phyloP scores from a whole-genome alignment of 2,113 vertebrate species.

The Cottus gobio region DNA sequence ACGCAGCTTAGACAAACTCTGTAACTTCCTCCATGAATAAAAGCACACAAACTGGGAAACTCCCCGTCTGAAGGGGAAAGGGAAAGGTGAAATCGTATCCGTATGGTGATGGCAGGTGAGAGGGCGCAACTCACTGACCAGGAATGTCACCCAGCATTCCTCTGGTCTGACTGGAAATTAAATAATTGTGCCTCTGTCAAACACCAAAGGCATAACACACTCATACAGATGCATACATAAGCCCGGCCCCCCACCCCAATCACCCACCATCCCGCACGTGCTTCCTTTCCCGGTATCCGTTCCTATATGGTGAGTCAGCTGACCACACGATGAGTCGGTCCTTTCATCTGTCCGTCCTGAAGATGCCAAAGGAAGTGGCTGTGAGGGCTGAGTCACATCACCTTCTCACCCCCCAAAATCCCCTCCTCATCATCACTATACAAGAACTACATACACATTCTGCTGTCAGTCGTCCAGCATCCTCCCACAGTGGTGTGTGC shows the following conservation, averaged over 20 bases:
- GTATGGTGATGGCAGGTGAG: slow-evolving; percentile 71
- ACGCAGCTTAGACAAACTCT: slow-evolving; percentile 12
- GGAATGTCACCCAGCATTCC: slow-evolving; percentile 70
- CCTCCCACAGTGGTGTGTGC: not conserved
- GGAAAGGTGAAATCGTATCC: slow-evolving; percentile 69
- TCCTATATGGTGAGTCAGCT: slow-evolving; percentile 66
- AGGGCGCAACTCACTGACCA: slow-evolving; percentile 60
- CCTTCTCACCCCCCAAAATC: slow-evolving; percentile 38
- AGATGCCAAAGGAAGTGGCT: slow-evolving; percentile 53
- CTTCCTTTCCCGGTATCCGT: slow-evolving; percentile 50
- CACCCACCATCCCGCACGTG: slow-evolving; percentile 29
- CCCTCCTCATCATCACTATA: slow-evolving; percentile 7
- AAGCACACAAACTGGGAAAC: slow-evolving; percentile 61
- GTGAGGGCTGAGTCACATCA: slow-evolving; percentile 58
- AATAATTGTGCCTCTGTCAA: slow-evolving; percentile 51
- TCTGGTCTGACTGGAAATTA: slow-evolving; percentile 62
- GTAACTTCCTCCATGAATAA: slow-evolving; percentile 43
- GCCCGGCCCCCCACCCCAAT: not conserved
- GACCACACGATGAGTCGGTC: slow-evolving; percentile 65
- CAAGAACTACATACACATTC: slow-evolving; percentile 8
- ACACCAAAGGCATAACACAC: slow-evolving; percentile 24
- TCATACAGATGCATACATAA: not conserved
- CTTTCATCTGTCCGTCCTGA: slow-evolving; percentile 52
- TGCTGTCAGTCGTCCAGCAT: slow-evolving; percentile 27
- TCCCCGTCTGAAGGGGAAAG: slow-evolving; percentile 39